A percentile compares a stretch with the other conserved stretches of the same genome.
These are phyloP conservation scores for Pachypeltis micranthus DNA, from an alignment of 1,140 invertebrate genomes.

Conservation along the genomic window DNA sequence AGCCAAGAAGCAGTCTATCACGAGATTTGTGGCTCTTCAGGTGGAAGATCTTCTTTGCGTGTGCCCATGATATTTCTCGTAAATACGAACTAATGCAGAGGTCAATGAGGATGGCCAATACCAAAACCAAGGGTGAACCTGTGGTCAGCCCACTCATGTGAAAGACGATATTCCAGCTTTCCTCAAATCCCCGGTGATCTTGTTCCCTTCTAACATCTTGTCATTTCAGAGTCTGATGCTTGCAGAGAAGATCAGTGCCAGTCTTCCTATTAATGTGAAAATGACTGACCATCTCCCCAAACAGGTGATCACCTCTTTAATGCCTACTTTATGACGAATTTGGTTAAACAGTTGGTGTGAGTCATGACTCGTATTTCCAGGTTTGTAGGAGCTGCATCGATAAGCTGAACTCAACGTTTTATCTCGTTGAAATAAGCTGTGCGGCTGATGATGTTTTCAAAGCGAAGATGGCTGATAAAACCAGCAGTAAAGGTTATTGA, in stretches of 20 bases:
- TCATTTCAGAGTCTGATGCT: conserved; percentile 38
- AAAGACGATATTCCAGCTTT: too few species aligned
- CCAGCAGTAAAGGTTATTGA: not conserved
- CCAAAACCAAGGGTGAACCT: too few species aligned
- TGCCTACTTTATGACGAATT: conserved; percentile 13
- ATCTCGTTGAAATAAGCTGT: not conserved
- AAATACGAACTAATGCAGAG: too few species aligned
- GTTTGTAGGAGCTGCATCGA: not conserved
- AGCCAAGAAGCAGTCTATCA: too few species aligned
- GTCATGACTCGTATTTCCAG: too few species aligned
- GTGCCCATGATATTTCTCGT: too few species aligned
- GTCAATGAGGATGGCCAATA: too few species aligned
- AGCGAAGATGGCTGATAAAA: not conserved
- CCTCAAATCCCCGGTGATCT: too few species aligned
- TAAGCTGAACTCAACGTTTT: not conserved
- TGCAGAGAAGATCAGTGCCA: conserved; percentile 60
- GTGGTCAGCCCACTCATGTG: too few species aligned
- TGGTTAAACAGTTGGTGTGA: conserved; percentile 3
- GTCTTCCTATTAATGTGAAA: conserved; percentile 60
- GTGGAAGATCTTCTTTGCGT: too few species aligned
- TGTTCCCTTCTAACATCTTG: too few species aligned
- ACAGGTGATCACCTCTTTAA: conserved; percentile 22
- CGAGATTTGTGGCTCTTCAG: too few species aligned
- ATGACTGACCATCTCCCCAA: conserved; percentile 59
- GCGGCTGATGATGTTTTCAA: conserved; percentile 1